Percentiles rank a stretch among this genome's conserved stretches.
phyloP scores from a whole-genome alignment of 2,113 vertebrate genomes.

The Pseudopipra pipra region DNA sequence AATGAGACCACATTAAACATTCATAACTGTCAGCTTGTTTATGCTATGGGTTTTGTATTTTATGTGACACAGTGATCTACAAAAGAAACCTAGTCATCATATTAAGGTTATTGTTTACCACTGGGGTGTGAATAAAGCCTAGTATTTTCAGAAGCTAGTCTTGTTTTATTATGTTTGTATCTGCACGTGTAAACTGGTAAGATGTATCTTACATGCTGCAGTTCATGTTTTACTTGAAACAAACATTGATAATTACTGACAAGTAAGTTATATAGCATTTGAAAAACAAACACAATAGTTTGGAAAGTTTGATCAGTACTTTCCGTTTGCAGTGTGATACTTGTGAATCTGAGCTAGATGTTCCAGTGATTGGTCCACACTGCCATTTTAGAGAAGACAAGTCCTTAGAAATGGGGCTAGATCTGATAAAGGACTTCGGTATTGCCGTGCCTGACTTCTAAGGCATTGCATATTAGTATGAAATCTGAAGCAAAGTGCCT shows the following conservation, averaged over 20 bases:
- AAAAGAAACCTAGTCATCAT: conserved; percentile 67
- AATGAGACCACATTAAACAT: conserved; percentile 64
- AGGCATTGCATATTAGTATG: neutral
- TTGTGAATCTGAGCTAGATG: neutral
- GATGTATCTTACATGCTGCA: conserved; percentile 48
- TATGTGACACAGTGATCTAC: conserved; percentile 74
- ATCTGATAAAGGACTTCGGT: conserved; percentile 52
- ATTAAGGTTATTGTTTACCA: conserved; percentile 74
- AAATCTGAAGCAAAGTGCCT: neutral
- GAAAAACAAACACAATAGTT: neutral
- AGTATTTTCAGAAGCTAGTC: conserved; percentile 76
- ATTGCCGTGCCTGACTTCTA: neutral
- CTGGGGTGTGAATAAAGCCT: conserved; percentile 79
- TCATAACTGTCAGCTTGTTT: conserved; percentile 77
- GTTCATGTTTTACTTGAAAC: neutral
- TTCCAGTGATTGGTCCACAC: neutral
- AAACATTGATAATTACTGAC: neutral
- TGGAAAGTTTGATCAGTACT: neutral
- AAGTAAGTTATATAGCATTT: neutral
- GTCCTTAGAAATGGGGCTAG: conserved; percentile 12
- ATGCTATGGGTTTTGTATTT: conserved; percentile 77
- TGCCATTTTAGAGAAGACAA: neutral
- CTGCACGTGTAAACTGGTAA: conserved; percentile 37
- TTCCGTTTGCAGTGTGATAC: neutral
- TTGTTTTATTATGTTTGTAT: conserved; percentile 67